Evolutionary conservation across 2,797 vertebrate species (phyloP), one percentile per base, ranked within the genome.

Genomic region (Crotalus adamanteus): DNA sequence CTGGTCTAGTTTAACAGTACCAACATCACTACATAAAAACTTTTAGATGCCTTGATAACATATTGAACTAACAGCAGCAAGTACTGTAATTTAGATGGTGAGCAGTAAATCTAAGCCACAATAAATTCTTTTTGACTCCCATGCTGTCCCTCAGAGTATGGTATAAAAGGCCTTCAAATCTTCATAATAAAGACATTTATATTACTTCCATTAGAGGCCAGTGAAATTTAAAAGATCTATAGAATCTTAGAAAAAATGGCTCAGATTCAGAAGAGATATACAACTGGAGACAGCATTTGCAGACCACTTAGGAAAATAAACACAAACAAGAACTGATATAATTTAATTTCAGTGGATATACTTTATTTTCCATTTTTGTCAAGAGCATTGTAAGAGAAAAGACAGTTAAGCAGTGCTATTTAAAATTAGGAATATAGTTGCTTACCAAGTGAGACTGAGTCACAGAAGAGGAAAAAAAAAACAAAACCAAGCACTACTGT

Each of bases 91-190:
- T 22, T 86, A 69, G 37, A 28, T 25, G 55, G 61, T 65, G 57
- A 18, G 51, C 42, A 86, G 83, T 87, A 93, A 86, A 91, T 91
- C 87, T 90, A 92, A 93, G 26, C 55, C 57, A 65, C n/a, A 87
- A 28, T 86, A 93, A 90, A 92, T 59, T 37, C 55, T 12, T 73
- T 93, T 87, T 53, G 25, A 42, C n/a, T 56, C 37, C n/a, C 51
- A 20, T 93, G 87, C 7, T 86, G 57, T 83, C 90, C 91, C 83
- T 92, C 60, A 69, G 93, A 57, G 12, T n/a, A 59, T 18, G 3
- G 60, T 86, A 59, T 92, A 73, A 90, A 90, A 31, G 69, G 61
- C 55, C 55, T 31, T 61, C 22, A 73, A 73, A 92, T 73, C 61
- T 42, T 56, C 26, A 53, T 55, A 59, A 63, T 90, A 89, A 65